Evolutionary conservation across 2,797 vertebrate genomes (phyloP), one percentile per base, ranked within the genome.

Genomic region (Crocidura indochinensis): DNA sequence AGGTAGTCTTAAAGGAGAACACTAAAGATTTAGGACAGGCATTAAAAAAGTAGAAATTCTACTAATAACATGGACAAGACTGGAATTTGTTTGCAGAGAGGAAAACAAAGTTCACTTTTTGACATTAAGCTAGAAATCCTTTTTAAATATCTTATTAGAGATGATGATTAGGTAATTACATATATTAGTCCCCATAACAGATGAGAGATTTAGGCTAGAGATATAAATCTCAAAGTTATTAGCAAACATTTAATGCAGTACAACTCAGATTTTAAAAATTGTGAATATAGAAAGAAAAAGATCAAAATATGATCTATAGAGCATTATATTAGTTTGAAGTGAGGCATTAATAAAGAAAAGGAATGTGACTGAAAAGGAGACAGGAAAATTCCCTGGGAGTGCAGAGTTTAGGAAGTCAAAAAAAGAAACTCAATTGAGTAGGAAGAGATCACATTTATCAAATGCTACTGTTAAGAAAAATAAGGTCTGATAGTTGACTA

Each of bases 341-440:
- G n/a, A 74, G 60, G 14, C 84, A 78, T 68, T 51, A 83, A 87
- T 24, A 14, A 87, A 67, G 80, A 93, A 74, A 26, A n/a, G 26
- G 87, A 90, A 77, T 4, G 27, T 38, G 19, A 75, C 49, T 65
- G 29, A 81, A 65, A 72, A 84, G 15, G 6, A 38, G 24, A 24
- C 3, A 79, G 74, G 24, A 27, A 20, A 2, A 85, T 62, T 60
- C 84, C 4, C n/a, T 89, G 10, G 44, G n/a, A 60, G 31, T 22
- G 10, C 44, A 10, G 20, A 81, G 27, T 81, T 11, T 75, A 47
- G 8, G 12, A 75, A 75, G n/a, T 9, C 77, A 81, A 75, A 44
- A 83, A 38, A 84, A 38, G 31, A 31, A 85, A 38, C 26, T 85
- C 74, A 29, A 73, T 79, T 1, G 7, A n/a, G 8, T 12, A 79